Evolutionary conservation across 2,113 vertebrate genomes (phyloP), one percentile per base, ranked within the genome.

Genomic region (Dunckerocampus dactyliophorus): DNA sequence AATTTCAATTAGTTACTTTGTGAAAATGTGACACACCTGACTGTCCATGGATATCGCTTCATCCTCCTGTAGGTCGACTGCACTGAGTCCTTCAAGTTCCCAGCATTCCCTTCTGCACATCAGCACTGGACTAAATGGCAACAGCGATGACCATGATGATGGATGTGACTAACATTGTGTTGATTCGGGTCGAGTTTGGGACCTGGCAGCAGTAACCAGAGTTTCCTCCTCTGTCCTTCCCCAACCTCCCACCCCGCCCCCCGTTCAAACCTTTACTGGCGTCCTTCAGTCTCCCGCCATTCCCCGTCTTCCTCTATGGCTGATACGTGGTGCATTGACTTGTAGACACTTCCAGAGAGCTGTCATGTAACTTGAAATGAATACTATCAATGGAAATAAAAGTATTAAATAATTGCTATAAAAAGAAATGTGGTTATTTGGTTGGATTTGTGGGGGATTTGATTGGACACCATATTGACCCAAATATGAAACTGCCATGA

Each of bases 11-110:
- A n/a, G n/a, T n/a, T n/a, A n/a, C n/a, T n/a, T n/a, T n/a, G n/a
- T n/a, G n/a, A n/a, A n/a, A n/a, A n/a, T n/a, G n/a, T n/a, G n/a
- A n/a, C n/a, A n/a, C n/a, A n/a, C n/a, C n/a, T n/a, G n/a, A n/a
- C 47, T 49, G n/a, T 28, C 24, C 24, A 20, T 19, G n/a, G n/a
- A n/a, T n/a, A n/a, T n/a, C n/a, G n/a, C 45, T 13, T n/a, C 12
- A n/a, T 47, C n/a, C 12, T 76, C 42, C 51, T 72, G 17, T 70
- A 85, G 89, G 83, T 88, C 86, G 72, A 82, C 86, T 86, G 85
- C 90, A 88, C 88, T 88, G 85, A 88, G 77, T 86, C 87, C 85
- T 89, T 75, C 84, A 70, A 76, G 82, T 85, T 90, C 87, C 89
- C 89, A 86, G 85, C 85, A 89, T 90, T 89, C 88, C 88, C 87